Evolutionary conservation across 2,113 vertebrate species (phyloP), one percentile per base, ranked within the genome.

Genomic region (Dascyllus trimaculatus): DNA sequence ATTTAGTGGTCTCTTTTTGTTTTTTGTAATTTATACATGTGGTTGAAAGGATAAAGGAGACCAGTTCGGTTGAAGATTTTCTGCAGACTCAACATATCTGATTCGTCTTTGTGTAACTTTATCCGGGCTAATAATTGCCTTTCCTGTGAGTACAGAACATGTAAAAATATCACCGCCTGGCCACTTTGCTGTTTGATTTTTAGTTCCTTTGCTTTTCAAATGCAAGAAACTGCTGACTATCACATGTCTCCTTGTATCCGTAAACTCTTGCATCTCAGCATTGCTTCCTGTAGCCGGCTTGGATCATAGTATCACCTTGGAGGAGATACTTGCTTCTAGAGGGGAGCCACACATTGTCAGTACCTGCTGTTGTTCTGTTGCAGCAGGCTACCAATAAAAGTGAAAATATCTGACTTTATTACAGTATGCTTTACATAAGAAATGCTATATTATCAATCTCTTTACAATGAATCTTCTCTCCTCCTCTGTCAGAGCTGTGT

Each of bases 401-500:
- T 35, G 32, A 35, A 8, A 10, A 35, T 35, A 35, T 10, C 32
- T 35, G 7, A 35, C 32, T 35, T 35, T 35, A 35, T 10, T 35
- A 2, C 9, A 35, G 9, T 8, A 35, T 35, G 32, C 32, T 10
- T 10, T 35, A 6, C 8, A 35, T 35, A 2, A 8, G 3, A 32
- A 8, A 6, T 32, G 32, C 32, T 32, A 5, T 32, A 8, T 6
- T 35, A 9, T 35, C 7, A 10, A 35, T 10, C 6, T 29, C 29
- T 29, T 35, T 9, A 35, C 32, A 35, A 9, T 35, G 13, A 46
- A 4, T 43, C 40, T 2, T 7, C 13, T 13, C 21, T 7, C 22
- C n/a, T 21, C 14, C 25, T 59, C 43, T 66, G 13, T 25, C 90
- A 97, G 96, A 97, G 85, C 78, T 96, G 88, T 96, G 96, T 78